Evolutionary conservation across 2,888 invertebrate genomes (phyloP), one percentile per base, ranked within the genome.

Genomic region (Merodon equestris): DNA sequence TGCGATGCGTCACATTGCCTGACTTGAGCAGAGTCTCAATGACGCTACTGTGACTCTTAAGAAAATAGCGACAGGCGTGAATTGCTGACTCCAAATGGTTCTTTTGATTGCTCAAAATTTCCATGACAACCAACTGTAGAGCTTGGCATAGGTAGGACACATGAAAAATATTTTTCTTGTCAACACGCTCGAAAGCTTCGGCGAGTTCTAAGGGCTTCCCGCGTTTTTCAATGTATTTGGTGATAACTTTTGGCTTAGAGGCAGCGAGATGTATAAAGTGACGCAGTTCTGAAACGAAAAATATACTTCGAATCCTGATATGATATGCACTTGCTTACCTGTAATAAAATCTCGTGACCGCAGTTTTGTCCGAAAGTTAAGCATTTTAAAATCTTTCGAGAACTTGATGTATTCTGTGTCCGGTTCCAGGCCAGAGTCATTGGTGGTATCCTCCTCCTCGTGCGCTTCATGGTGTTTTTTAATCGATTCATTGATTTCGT

Each of bases 131-230:
- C 19, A 92, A 88, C 66, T 93, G 92, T 82, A 94, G 89, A 0
- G 93, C 90, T 76, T 93, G 91, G 82, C 94, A 93, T 0, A 93
- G 90, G 10, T 92, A 90, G 42, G 91, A 89, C 0, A 92, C 90
- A 36, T 92, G 89, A 4, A 91, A 88, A 0, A 92, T 85, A 83
- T 92, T 92, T 19, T 90, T 91, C 84, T 91, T 92, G 82, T 92
- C 92, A 0, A 92, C 90, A 10, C 90, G 88, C 73, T 92, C 92
- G 12, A 95, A 88, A 44, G 93, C 91, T 57, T 92, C 91, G 0
- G 94, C 89, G 57, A 95, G 89, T 88, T 95, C 94, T 54, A 93
- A 90, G 0, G 93, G 92, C 84, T 91, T 93, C 1, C 95, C 95
- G 1, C 94, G 94, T 66, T 90, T 90, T 83, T 93, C 91, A 14